Percentiles rank a stretch among this genome's conserved stretches.
phyloP scores from a whole-genome alignment of 2,888 invertebrate genomes.

The Gryllus longicercus region DNA sequence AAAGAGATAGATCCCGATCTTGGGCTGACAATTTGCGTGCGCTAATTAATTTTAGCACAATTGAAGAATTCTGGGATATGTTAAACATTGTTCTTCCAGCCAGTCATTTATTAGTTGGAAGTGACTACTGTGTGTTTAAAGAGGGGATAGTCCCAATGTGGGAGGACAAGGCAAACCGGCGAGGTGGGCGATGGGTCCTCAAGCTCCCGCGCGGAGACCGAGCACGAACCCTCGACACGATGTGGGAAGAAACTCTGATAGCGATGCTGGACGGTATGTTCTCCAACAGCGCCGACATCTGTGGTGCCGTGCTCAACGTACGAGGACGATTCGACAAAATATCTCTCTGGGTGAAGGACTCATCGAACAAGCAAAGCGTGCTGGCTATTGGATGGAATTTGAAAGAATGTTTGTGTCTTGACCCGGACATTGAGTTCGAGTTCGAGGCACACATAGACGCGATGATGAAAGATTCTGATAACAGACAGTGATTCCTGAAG shows the following conservation, averaged over 20 bases:
- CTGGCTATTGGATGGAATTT: neutral
- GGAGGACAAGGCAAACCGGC: neutral
- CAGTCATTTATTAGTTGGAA: neutral
- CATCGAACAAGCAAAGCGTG: neutral
- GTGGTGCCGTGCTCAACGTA: neutral
- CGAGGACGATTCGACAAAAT: neutral
- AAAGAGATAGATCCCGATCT: no score
- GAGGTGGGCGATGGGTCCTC: neutral
- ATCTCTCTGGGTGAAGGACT: neutral
- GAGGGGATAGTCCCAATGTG: neutral
- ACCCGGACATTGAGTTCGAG: rapidly evolving
- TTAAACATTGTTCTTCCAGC: neutral
- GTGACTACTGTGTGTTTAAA: neutral
- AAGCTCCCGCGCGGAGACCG: neutral
- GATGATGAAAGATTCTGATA: no score
- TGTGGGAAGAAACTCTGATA: neutral
- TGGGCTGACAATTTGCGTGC: no score
- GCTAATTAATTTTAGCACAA: no score
- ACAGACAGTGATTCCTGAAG: no score
- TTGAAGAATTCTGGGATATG: no score
- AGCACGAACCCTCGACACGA: neutral
- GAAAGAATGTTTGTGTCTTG: neutral
- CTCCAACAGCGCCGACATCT: neutral
- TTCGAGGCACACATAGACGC: no score
- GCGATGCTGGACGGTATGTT: neutral